Evolutionary conservation across 1,140 invertebrate species (phyloP).

Genomic region (Metopolophium dirhodum): DNA sequence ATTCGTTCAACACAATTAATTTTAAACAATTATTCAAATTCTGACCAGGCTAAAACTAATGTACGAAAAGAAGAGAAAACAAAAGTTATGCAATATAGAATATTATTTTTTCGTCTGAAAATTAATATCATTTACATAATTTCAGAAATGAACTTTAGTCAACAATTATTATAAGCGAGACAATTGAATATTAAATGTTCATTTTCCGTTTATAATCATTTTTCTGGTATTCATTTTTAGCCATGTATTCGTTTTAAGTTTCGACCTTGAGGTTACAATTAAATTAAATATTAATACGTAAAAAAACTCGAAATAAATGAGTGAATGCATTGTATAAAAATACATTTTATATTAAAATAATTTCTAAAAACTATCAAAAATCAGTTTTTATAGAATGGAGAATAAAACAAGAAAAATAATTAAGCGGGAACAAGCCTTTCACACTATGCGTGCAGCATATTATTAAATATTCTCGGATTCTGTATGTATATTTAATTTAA

Average conservation of each 20-base stretch:
- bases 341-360: background rate
- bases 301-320: background rate
- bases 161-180: background rate
- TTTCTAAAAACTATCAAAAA: background rate
- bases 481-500: too few species aligned
- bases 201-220: background rate
- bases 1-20: background rate
- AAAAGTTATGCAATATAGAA: background rate
- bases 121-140: background rate
- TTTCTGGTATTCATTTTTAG: background rate
- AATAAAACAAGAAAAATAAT: too few species aligned
- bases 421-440: too few species aligned
- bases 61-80: background rate
- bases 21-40: background rate
- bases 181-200: background rate
- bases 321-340: background rate
- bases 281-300: background rate
- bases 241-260: background rate
- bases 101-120: background rate
- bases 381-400: background rate
- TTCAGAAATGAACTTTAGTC: background rate
- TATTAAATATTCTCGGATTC: too few species aligned
- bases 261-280: background rate
- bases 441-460: too few species aligned
- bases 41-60: background rate